Base-by-base conservation (phyloP, 2,888 invertebrate genomes). In the Polydrusus pterygomalis region DNA sequence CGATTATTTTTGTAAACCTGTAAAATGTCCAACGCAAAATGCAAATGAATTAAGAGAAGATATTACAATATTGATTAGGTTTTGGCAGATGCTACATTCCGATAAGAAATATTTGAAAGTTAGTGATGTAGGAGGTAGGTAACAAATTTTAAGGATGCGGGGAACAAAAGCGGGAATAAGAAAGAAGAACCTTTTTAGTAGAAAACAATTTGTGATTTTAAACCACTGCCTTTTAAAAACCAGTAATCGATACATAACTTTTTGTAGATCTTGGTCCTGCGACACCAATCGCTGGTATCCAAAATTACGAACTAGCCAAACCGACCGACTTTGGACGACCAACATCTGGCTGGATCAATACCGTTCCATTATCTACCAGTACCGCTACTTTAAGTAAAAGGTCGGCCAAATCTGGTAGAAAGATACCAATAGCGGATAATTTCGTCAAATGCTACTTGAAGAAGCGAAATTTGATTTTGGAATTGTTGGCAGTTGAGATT, bases 31-130 rank as follows among this genome's bases (percentile, higher is more conserved):
- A 0, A 93, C 94, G 0, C 96, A 96, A 83, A 91, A 91, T 40
- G 90, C 93, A 0, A 91, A 92, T 0, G 93, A 93, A 7, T 87
- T 99, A 15, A 88, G 96, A 17, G 97, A 98, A 82, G 99, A 99
- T 84, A 95, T 99, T 79, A 91, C 93, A 45, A 93, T 94, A 0
- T 88, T 99, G 68, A 92, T 98, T 73, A 93, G 94, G 82, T 99
- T 99, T 89, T 99, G 99, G 98, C 96, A 97, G 85, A 92, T 95
- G 5, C 94, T 99, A 92, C 96, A 97, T 85, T 95, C 95, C 1
- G 97, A 97, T 84, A 97, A 96, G 88, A 97, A 97, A 86, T 96
- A 97, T 86, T 88, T 97, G 82, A 93, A 95, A 87, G 92, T 93
- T 65, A 95, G 93, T 75, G 94, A 95, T 84, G 93, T 96, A 78